Evolutionary conservation across 1,140 invertebrate species (phyloP), one percentile per base, ranked within the genome.

Genomic region (Zophobas atratus): DNA sequence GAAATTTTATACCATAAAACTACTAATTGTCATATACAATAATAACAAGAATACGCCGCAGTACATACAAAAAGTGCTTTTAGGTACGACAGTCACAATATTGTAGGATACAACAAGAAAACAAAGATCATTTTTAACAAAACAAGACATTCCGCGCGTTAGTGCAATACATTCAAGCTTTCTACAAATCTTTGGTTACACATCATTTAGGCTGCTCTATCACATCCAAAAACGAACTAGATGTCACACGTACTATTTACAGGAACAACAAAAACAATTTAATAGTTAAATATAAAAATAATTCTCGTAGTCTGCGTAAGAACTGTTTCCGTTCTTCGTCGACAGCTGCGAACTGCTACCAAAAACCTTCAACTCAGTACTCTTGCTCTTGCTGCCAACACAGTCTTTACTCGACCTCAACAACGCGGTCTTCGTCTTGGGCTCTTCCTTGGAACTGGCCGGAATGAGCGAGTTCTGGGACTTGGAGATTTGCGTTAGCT

Each of bases 251-350:
- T 39, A 60, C 20, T 70, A 77, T 73, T 77, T 80, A 80, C 76
- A 77, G 46, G 56, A 74, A 67, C 71, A 77, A 51, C 35, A 48
- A 48, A 3, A 20, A 71, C 43, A 38, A 32, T 49, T 43, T 70
- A 71, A 70, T 35, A 43, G 41, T 86, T 84, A 91, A 82, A 91
- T 91, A 80, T 90, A 91, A 77, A 91, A 88, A 83, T 90, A 91
- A 85, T 91, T 91, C 82, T 91, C 90, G 81, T 91, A 90, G 77
- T 90, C 88, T 33, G 88, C 87, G 80, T 90, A 90, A 2, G 87
- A 85, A 76, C 84, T 81, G 71, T 81, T 86, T 43, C 78, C 81
- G 43, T 79, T 80, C 41, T 82, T 79, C 48, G 87, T 89, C 6
- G 86, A 84, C 0, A 87, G 86, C 33, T 86, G 88, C 82, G 5